Conservation (phyloP, 2,797 vertebrate genomes). For the Cuniculus paca region DNA sequence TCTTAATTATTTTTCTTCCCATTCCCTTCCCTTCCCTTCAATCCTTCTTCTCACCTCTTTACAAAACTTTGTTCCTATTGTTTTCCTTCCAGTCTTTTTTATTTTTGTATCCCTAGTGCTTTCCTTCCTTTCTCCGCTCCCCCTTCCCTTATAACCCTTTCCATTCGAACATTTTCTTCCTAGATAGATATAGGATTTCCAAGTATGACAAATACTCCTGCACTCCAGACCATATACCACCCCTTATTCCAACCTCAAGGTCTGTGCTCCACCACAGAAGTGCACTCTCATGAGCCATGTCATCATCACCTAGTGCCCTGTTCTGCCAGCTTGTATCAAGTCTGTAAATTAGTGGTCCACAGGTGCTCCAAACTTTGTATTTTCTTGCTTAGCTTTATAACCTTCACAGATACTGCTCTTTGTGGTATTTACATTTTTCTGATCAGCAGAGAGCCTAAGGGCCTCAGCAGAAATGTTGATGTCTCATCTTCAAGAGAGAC, state of each 20-base stretch:
- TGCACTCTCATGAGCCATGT: background rate
- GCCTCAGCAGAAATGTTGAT: background rate
- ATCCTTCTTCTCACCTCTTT: background rate
- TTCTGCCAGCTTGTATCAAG: background rate
- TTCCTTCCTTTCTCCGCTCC: background rate
- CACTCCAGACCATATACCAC: no score
- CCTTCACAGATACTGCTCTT: background rate
- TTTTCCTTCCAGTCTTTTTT: background rate
- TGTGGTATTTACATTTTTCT: constrained; percentile 46
- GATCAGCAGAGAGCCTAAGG: background rate
- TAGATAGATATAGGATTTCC: background rate
- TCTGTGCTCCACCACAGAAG: background rate
- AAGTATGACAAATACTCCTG: background rate
- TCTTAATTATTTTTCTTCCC: background rate
- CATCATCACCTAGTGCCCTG: no score
- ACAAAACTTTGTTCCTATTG: background rate
- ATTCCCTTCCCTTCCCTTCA: background rate
- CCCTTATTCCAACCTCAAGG: background rate
- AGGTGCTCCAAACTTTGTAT: background rate
- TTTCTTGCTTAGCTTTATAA: constrained; percentile 24
- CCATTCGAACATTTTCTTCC: background rate
- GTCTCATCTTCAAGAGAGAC: background rate
- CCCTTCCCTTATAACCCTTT: background rate
- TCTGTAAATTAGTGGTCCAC: background rate
- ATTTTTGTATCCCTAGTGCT: background rate